Conservation (phyloP, 2,113 vertebrate genomes). For the Gadus macrocephalus region DNA sequence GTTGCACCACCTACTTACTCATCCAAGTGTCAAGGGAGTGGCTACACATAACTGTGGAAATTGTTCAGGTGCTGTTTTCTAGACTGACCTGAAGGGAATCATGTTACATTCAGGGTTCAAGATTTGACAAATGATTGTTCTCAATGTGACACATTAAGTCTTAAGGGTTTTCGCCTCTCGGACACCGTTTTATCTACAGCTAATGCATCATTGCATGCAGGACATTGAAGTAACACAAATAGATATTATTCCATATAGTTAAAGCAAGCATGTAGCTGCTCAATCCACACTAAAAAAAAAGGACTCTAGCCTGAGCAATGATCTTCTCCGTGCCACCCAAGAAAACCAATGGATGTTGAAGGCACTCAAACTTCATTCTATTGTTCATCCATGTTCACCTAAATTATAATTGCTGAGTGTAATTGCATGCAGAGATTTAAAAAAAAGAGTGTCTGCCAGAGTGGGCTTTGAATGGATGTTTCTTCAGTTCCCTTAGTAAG, state of each 20-base stretch:
- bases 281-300: not conserved
- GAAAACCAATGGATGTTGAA: slow-evolving; percentile 25
- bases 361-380: slow-evolving; percentile 40
- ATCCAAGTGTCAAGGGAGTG: slow-evolving; percentile 56
- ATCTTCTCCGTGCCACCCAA: slow-evolving; percentile 13
- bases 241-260: too few species aligned
- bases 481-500: slow-evolving; percentile 6
- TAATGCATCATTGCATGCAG: too few species aligned
- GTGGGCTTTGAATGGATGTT: slow-evolving; percentile 18
- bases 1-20: slow-evolving; percentile 13
- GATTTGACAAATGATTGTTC: too few species aligned
- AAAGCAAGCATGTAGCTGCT: not conserved
- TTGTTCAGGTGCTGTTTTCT: slow-evolving; percentile 49
- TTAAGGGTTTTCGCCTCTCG: too few species aligned
- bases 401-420: slow-evolving; percentile 53
- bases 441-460: slow-evolving; percentile 42
- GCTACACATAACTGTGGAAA: slow-evolving; percentile 18
- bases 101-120: too few species aligned
- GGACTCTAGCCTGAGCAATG: slow-evolving; percentile 31
- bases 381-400: slow-evolving; percentile 45
- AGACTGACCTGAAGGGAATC: not conserved
- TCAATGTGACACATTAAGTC: too few species aligned
- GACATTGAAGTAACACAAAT: not conserved
- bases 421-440: slow-evolving; percentile 54
- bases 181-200: too few species aligned